Conservation (phyloP, 2,113 vertebrate genomes). For the Meles meles region DNA sequence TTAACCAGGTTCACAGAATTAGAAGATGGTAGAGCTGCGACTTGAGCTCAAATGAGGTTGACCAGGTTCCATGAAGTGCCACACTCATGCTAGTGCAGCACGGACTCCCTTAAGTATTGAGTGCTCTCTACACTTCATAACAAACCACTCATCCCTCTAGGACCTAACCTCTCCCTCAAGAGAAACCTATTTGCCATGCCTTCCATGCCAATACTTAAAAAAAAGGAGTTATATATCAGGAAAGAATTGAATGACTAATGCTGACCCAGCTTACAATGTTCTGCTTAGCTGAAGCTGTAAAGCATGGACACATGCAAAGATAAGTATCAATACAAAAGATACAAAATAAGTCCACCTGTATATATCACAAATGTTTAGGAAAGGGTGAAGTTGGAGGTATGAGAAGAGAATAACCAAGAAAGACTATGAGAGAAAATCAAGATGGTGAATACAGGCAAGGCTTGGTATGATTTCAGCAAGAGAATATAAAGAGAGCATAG, state of each 20-base stretch:
- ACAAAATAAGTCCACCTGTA: not conserved
- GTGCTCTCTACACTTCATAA: rapidly evolving
- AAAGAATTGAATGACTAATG: not conserved
- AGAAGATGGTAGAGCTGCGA: not conserved
- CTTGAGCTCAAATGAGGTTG: not conserved
- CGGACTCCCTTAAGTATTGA: too few species aligned
- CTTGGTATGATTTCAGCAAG: not conserved
- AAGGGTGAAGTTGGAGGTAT: not conserved
- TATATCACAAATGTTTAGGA: not conserved
- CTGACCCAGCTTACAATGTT: not conserved
- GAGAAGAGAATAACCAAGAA: not conserved
- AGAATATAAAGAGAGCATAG: not conserved
- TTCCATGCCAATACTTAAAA: not conserved
- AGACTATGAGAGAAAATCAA: not conserved
- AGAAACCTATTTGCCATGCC: rapidly evolving
- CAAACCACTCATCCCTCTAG: not conserved
- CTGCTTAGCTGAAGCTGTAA: not conserved
- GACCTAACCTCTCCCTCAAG: not conserved
- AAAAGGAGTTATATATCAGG: not conserved
- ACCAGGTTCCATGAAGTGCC: not conserved
- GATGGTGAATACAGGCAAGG: too few species aligned
- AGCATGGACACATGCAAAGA: not conserved
- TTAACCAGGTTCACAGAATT: not conserved
- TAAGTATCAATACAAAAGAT: not conserved
- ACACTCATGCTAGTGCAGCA: not conserved